These are phyloP conservation scores for Penelope pileata DNA, from an alignment of 2,113 vertebrate species.

Conservation along the genomic window DNA sequence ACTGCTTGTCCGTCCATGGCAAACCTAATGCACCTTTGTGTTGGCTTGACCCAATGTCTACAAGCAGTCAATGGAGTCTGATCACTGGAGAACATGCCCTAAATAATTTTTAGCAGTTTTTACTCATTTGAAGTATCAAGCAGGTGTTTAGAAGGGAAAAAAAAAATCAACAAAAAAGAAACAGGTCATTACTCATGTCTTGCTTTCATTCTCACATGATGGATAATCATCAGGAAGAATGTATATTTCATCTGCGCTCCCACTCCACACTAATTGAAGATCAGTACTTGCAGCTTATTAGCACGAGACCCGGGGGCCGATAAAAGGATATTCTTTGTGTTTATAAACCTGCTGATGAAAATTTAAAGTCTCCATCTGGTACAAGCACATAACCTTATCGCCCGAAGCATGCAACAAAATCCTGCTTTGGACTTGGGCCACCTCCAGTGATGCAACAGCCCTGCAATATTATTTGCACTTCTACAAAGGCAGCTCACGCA, in stretches of 20 bases:
- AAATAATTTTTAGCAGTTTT: constrained; percentile 1
- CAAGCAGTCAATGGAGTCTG: background rate
- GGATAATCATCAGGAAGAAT: background rate
- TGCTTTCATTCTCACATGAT: constrained; percentile 17
- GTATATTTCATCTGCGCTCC: background rate
- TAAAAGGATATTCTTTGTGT: constrained; percentile 4
- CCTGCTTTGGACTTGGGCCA: background rate
- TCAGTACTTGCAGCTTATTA: constrained; percentile 21
- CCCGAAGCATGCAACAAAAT: background rate
- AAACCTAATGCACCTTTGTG: background rate
- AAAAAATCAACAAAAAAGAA: background rate
- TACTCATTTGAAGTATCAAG: background rate
- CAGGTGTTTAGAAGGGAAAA: background rate
- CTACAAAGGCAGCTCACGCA: background rate
- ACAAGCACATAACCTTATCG: background rate
- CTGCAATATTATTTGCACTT: background rate
- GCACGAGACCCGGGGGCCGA: constrained; percentile 2
- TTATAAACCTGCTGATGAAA: constrained; percentile 51
- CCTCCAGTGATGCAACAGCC: background rate
- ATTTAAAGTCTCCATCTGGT: constrained; percentile 60
- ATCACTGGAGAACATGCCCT: background rate
- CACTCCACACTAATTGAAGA: constrained; percentile 25
- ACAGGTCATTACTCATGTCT: background rate
- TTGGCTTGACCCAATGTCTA: background rate
- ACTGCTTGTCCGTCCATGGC: background rate